Evolutionary conservation across 2,888 invertebrate species (phyloP), one percentile per base, ranked within the genome.

Genomic region (Synergus japonicus): DNA sequence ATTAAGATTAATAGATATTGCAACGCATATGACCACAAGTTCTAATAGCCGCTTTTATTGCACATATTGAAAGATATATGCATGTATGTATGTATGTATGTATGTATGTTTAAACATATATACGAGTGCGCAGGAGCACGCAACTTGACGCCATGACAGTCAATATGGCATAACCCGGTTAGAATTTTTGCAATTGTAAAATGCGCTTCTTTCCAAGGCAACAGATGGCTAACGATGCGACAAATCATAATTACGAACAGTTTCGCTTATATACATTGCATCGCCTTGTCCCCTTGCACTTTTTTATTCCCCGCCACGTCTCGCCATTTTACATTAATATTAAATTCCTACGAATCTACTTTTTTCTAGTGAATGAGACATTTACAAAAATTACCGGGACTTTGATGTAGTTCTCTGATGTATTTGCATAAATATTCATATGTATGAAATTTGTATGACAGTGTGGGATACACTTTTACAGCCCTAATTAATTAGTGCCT

Each of bases 191-290:
- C 73, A 54, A 29, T 73, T 73, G 73, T 73, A 58, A 73, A 73
- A 73, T 73, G 73, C n/a, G 29, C 73, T 73, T 73, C 73, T 54
- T 73, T 73, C 54, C 58, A 87, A 86, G 86, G 86, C 85, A 86
- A 88, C 90, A 90, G 90, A 90, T 90, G 90, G 90, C 82, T 84
- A 85, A 86, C 89, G 88, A 85, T 86, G 86, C 90, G 87, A 90
- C 90, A 90, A 90, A 90, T 90, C 90, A 90, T 90, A 89, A 73
- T 73, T 73, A 54, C 54, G 10, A 41, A 41, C 73, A 41, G 37
- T 54, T 58, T 73, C 73, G 7, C 54, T 54, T 73, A 41, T 73
- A 41, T 73, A 73, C 29, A 69, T 49, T 69, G 49, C 29, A 18
- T 67, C 46, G 46, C 41, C 54, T 54, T 73, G 29, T 18, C 73